Conservation (phyloP, 2,888 invertebrate species). For the Melipona beecheii region DNA sequence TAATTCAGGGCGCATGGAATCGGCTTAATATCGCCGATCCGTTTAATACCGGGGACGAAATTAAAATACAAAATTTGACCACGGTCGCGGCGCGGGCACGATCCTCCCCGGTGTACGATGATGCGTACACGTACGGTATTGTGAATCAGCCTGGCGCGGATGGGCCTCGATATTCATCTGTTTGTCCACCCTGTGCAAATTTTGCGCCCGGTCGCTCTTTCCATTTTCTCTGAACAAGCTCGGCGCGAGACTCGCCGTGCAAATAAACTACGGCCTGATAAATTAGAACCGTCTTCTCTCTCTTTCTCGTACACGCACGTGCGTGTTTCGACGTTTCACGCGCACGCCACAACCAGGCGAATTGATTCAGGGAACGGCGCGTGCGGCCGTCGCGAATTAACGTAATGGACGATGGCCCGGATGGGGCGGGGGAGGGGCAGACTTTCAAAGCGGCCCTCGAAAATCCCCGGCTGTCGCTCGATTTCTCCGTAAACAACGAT, state of each 20-base stretch:
- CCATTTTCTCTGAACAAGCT: constrained; percentile 49
- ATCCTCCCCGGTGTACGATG: background rate
- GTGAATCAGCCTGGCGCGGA: constrained; percentile 33
- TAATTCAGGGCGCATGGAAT: background rate
- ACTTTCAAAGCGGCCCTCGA: constrained; percentile 51
- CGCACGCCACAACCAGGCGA: constrained; percentile 7
- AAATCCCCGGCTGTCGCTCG: constrained; percentile 49
- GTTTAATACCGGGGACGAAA: constrained; percentile 17
- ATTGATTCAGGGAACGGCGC: constrained; percentile 49
- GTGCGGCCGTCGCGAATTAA: constrained; percentile 63
- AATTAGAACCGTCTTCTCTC: constrained; percentile 58
- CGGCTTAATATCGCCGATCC: background rate
- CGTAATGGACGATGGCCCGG: constrained; percentile 60
- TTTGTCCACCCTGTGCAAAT: constrained; percentile 50
- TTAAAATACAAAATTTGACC: constrained; percentile 38
- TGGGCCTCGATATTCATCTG: constrained; percentile 49
- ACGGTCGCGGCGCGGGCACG: background rate
- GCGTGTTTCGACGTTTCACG: background rate
- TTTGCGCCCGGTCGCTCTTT: constrained; percentile 41
- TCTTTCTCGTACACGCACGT: background rate
- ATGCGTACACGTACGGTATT: constrained; percentile 23
- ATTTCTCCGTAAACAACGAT: constrained; percentile 58
- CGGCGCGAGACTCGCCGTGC: constrained; percentile 39
- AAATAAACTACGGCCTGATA: constrained; percentile 68
- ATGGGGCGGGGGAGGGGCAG: background rate